phyloP scores from a whole-genome alignment of 2,888 invertebrate species.

The Tenthredo livida region DNA sequence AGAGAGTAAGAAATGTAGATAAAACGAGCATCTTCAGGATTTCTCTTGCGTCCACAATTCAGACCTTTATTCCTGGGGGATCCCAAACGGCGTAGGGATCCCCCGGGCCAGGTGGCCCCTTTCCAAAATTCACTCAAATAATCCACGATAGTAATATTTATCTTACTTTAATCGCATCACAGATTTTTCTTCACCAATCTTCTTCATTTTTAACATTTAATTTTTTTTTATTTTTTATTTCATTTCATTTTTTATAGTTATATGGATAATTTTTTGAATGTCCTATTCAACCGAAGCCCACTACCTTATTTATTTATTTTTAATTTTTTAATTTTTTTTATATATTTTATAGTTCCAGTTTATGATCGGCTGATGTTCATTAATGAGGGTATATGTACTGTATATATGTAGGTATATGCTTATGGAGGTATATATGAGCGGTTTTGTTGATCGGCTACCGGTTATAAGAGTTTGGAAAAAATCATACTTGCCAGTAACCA shows the following conservation, averaged over 20 bases:
- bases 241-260: neutral
- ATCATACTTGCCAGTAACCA: neutral
- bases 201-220: neutral
- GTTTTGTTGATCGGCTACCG: neutral
- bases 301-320: neutral
- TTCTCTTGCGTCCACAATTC: conserved; percentile 66
- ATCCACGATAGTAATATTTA: conserved; percentile 71
- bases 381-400: neutral
- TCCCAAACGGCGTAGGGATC: conserved; percentile 76
- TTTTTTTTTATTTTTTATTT: neutral
- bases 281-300: neutral
- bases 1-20: conserved; percentile 84
- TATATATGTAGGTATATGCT: neutral
- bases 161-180: neutral
- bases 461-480: neutral
- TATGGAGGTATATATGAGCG: neutral
- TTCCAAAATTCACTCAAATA: conserved; percentile 68
- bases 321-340: neutral
- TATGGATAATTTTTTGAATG: neutral
- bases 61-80: conserved; percentile 59
- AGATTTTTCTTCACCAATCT: neutral
- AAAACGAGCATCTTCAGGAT: conserved; percentile 83
- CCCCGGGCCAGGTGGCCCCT: conserved; percentile 77
- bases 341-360: neutral
- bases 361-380: neutral